Evolutionary conservation across 1,140 invertebrate species (phyloP).

Genomic region (Diploscapter pachys): DNA sequence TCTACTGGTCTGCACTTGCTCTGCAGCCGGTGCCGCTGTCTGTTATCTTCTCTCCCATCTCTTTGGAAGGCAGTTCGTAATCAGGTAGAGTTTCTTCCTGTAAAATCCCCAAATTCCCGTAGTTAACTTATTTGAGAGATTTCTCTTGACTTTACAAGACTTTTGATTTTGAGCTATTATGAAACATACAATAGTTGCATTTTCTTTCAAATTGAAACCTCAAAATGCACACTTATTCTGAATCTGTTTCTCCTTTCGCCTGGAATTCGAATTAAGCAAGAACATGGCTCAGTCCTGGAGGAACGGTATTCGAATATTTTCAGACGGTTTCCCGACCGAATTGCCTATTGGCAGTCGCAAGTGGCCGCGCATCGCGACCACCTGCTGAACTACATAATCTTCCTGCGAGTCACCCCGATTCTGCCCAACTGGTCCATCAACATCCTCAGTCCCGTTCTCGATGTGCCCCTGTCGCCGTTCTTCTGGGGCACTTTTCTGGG

Average conservation of each 20-base stretch:
- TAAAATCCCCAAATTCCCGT: no score
- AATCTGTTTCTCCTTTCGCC: no score
- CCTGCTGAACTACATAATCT: conserved; percentile 92
- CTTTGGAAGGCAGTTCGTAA: conserved; percentile 75
- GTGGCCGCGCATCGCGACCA: conserved; percentile 81
- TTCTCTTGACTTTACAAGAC: no score
- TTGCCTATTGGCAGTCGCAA: conserved; percentile 77
- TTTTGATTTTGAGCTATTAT: no score
- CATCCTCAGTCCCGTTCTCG: conserved; percentile 88
- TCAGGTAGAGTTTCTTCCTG: conserved; percentile 60
- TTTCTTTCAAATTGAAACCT: no score
- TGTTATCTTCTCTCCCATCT: conserved; percentile 89
- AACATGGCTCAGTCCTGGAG: no score
- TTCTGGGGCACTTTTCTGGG: conserved; percentile 84
- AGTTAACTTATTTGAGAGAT: no score
- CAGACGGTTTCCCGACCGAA: conserved; percentile 83
- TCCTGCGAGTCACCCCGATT: conserved; percentile 92
- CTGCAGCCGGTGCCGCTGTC: conserved; percentile 86
- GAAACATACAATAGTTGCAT: no score
- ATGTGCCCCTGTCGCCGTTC: conserved; percentile 86
- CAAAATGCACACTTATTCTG: no score
- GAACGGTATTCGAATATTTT: conserved; percentile 37
- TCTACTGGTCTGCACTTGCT: conserved; percentile 87
- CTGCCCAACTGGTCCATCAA: conserved; percentile 99
- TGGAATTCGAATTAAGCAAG: no score